Conservation (phyloP, 2,113 vertebrate genomes). For the Tragelaphus imberbis region DNA sequence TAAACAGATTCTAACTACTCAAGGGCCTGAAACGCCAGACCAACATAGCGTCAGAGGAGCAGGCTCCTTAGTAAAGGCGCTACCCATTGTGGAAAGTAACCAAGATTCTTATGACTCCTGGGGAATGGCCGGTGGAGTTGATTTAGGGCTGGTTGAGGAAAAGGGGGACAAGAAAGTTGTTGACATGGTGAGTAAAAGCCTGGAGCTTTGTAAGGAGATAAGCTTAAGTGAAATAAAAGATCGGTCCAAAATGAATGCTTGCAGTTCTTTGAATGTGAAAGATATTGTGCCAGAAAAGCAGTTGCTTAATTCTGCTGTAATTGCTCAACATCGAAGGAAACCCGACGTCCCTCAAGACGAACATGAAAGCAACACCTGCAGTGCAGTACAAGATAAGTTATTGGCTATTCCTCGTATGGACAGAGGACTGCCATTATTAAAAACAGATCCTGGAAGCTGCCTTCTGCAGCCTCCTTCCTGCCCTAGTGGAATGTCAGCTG, state of each 20-base stretch:
- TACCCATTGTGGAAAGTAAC: constrained; percentile 36
- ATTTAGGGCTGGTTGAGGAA: neutral
- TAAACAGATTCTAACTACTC: constrained; percentile 23
- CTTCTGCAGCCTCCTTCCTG: constrained; percentile 64
- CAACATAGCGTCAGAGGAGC: constrained; percentile 56
- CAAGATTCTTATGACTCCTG: constrained; percentile 26
- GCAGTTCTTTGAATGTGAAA: constrained; percentile 72
- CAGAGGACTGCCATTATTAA: constrained; percentile 37
- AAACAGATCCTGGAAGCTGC: constrained; percentile 38
- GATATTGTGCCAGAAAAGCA: constrained; percentile 76
- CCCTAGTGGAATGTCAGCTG: constrained; percentile 29
- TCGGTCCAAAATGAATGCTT: constrained; percentile 46
- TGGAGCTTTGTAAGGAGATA: constrained; percentile 63
- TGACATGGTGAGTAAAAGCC: constrained; percentile 57
- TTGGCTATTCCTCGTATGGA: constrained; percentile 42
- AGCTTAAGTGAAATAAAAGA: constrained; percentile 61
- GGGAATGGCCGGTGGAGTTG: constrained; percentile 11
- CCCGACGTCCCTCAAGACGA: constrained; percentile 74
- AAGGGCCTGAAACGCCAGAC: constrained; percentile 19
- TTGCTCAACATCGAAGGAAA: constrained; percentile 80
- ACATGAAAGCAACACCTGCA: constrained; percentile 64
- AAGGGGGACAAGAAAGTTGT: neutral
- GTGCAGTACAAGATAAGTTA: constrained; percentile 48
- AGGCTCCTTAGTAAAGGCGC: constrained; percentile 56
- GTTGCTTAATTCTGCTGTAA: constrained; percentile 75